phyloP scores from a whole-genome alignment of 2,113 vertebrate species.

The Ahaetulla prasina region DNA sequence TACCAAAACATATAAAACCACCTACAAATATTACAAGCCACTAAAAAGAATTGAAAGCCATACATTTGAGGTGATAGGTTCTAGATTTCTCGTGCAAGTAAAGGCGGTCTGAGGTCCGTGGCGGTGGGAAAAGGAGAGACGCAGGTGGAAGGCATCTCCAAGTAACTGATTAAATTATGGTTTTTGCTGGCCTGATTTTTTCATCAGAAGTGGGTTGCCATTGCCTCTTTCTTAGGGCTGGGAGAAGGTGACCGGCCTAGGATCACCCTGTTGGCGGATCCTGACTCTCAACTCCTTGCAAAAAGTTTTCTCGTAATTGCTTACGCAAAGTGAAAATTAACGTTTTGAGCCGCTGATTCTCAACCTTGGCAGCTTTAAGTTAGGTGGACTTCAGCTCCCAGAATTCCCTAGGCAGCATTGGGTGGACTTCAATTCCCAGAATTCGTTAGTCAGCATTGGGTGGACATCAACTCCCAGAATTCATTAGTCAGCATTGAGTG shows the following conservation, averaged over 20 bases:
- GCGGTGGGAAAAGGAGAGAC: background rate
- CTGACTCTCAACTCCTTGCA: too few species aligned
- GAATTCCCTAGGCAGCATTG: too few species aligned
- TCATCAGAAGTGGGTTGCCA: background rate
- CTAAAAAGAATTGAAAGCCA: background rate
- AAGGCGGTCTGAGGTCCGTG: background rate
- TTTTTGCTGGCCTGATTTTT: background rate
- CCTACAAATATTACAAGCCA: fast-evolving
- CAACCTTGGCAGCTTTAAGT: too few species aligned
- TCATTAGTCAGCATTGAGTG: too few species aligned
- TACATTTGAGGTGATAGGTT: background rate
- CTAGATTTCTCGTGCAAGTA: background rate
- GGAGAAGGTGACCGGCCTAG: too few species aligned
- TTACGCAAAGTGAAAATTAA: background rate
- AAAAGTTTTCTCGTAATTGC: background rate
- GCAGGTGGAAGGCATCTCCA: background rate
- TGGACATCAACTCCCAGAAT: too few species aligned
- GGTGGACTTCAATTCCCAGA: too few species aligned
- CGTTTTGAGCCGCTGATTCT: too few species aligned
- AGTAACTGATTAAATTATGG: background rate
- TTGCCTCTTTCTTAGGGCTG: too few species aligned
- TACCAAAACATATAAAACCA: background rate
- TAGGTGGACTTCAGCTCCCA: too few species aligned
- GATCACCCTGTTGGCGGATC: too few species aligned
- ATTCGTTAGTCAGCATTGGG: too few species aligned